Percentiles rank a stretch among this genome's conserved stretches.
These are phyloP conservation scores for Herminia tarsipennalis DNA, from an alignment of 2,888 invertebrate genomes.

Conservation along the genomic window DNA sequence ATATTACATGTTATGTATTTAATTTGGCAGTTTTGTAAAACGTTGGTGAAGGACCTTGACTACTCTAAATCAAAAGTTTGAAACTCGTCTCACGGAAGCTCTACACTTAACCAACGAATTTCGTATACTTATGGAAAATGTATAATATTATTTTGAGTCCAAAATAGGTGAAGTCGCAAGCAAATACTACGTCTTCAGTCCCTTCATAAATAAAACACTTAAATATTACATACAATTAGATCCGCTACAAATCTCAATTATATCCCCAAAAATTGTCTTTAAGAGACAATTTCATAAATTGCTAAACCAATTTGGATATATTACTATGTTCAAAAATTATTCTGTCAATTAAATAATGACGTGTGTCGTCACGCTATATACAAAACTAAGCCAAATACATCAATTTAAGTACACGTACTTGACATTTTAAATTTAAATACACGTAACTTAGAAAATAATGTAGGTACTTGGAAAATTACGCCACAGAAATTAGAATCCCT, in stretches of 20 bases:
- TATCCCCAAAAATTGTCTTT: constrained; percentile 8
- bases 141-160: no score
- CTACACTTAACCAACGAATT: no score
- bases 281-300: constrained; percentile 27
- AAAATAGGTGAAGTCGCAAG: no score
- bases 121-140: no score
- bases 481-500: no score
- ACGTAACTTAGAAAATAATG: no score
- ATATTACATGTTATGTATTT: constrained; percentile 1
- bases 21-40: no score
- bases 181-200: constrained; percentile 4
- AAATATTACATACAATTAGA: constrained; percentile 10
- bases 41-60: no score
- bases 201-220: constrained; percentile 4
- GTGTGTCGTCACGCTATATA: constrained; percentile 33
- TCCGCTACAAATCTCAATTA: constrained; percentile 13
- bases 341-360: constrained; percentile 20
- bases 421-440: no score
- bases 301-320: constrained; percentile 37
- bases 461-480: no score
- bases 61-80: no score
- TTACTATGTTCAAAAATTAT: constrained; percentile 15
- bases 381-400: constrained; percentile 13
- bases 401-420: neutral
- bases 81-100: no score